These are phyloP conservation scores for Drosophila varians DNA, from an alignment of 1,140 invertebrate species.

Conservation along the genomic window DNA sequence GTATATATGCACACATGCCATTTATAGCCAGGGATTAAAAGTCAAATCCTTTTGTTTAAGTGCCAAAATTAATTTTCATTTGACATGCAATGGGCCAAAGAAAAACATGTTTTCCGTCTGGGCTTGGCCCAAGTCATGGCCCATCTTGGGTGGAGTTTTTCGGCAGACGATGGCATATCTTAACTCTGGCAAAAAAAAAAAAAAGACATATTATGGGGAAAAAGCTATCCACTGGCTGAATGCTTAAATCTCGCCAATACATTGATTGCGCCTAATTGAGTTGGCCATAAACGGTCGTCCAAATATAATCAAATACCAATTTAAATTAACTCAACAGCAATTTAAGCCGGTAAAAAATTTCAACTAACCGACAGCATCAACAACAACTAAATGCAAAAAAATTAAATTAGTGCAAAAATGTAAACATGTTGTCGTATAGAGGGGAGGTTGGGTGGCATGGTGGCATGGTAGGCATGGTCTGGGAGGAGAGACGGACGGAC, in stretches of 20 bases:
- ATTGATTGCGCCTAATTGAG: constrained; percentile 79
- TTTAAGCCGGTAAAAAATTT: constrained; percentile 60
- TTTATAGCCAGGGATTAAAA: constrained; percentile 82
- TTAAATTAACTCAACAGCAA: constrained; percentile 82
- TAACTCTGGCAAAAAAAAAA: constrained; percentile 39
- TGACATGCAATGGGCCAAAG: constrained; percentile 76
- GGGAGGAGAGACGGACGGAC: constrained; percentile 3
- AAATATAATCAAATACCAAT: constrained; percentile 82
- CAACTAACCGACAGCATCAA: constrained; percentile 51
- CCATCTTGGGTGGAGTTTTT: constrained; percentile 58
- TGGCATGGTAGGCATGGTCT: background rate
- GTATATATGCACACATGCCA: constrained; percentile 59
- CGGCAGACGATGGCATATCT: constrained; percentile 41
- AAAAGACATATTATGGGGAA: constrained; percentile 22
- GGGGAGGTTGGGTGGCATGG: background rate
- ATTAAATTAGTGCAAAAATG: constrained; percentile 82
- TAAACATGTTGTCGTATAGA: constrained; percentile 71
- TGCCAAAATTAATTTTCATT: constrained; percentile 82
- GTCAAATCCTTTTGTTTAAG: constrained; percentile 82
- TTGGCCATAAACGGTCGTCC: constrained; percentile 76
- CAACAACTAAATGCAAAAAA: constrained; percentile 61
- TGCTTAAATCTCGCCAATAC: constrained; percentile 57
- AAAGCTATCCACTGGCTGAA: background rate
- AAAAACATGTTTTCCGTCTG: constrained; percentile 64
- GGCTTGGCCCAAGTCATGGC: constrained; percentile 51